Percentiles rank a stretch among this genome's conserved stretches.
phyloP scores from a whole-genome alignment of 2,113 vertebrate species.

The Gasterosteus aculeatus region DNA sequence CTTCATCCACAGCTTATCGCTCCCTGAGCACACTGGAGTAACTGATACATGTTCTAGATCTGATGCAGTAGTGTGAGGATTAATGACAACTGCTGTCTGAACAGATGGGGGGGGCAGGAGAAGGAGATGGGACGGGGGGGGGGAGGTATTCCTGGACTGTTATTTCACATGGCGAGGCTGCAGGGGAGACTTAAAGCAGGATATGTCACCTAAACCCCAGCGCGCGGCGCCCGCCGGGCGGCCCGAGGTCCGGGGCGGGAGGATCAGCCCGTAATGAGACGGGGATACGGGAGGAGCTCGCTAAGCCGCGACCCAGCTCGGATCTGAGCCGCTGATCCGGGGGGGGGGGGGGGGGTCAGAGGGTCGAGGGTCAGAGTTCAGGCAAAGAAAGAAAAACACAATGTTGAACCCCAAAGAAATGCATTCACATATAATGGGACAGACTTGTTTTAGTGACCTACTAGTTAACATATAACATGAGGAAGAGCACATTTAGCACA shows the following conservation, averaged over 20 bases:
- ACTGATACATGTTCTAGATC: conserved; percentile 32
- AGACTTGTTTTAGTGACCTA: no score
- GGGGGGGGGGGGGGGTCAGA: no score
- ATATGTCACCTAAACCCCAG: conserved; percentile 77
- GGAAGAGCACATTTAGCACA: no score
- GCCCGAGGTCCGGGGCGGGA: conserved; percentile 25
- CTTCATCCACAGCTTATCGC: conserved; percentile 1
- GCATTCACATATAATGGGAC: no score
- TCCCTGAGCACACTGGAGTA: not conserved
- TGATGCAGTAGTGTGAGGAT: conserved; percentile 29
- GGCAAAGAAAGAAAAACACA: not conserved
- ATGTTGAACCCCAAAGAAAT: not conserved
- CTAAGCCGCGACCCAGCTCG: conserved; percentile 56
- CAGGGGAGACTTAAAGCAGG: conserved; percentile 71
- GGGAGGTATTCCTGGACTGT: conserved; percentile 76
- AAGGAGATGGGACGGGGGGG: conserved; percentile 15
- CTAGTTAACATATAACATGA: no score
- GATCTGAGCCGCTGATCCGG: not conserved
- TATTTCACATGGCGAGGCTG: conserved; percentile 75
- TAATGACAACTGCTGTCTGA: conserved; percentile 50
- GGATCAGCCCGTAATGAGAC: conserved; percentile 71
- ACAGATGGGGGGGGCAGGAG: conserved; percentile 21
- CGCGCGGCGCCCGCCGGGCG: conserved; percentile 53
- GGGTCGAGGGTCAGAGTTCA: no score
- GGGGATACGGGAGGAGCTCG: conserved; percentile 67